Conservation (phyloP, 1,140 invertebrate species). For the Papilio aristodemus region DNA sequence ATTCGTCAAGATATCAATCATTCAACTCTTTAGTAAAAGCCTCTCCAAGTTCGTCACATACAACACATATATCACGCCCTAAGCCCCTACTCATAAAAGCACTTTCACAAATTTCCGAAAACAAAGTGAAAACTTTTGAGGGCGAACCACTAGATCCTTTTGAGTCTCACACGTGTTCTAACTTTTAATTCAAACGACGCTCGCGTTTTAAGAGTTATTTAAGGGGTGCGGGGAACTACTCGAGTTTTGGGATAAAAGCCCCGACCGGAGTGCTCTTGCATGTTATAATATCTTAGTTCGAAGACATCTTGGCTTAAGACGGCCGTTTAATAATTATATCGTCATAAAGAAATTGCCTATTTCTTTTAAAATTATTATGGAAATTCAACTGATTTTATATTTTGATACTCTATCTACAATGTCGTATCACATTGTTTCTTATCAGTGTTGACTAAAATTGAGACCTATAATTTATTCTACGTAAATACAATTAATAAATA, state of each 20-base stretch:
- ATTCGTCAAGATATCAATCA: not conserved
- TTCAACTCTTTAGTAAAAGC: not conserved
- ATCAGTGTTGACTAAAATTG: too few species aligned
- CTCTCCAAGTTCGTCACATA: not conserved
- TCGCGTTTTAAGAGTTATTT: slow-evolving; percentile 22
- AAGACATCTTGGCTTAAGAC: not conserved
- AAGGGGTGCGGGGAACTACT: not conserved
- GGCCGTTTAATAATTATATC: slow-evolving; percentile 6
- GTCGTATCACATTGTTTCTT: too few species aligned
- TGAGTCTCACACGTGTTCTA: slow-evolving; percentile 28
- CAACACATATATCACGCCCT: not conserved
- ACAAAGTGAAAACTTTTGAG: slow-evolving; percentile 24
- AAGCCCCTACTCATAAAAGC: slow-evolving; percentile 8
- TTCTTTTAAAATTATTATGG: too few species aligned
- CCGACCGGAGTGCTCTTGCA: not conserved
- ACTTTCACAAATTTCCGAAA: slow-evolving; percentile 28
- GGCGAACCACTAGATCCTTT: slow-evolving; percentile 26
- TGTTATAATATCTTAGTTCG: not conserved
- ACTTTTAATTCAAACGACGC: slow-evolving; percentile 31
- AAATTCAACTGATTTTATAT: too few species aligned
- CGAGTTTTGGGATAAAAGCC: slow-evolving; percentile 29
- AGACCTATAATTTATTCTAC: too few species aligned
- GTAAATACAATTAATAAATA: too few species aligned
- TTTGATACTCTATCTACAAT: too few species aligned
- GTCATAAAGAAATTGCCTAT: not conserved